phyloP scores from a whole-genome alignment of 1,140 invertebrate species.

The Drosophila ercepeae region DNA sequence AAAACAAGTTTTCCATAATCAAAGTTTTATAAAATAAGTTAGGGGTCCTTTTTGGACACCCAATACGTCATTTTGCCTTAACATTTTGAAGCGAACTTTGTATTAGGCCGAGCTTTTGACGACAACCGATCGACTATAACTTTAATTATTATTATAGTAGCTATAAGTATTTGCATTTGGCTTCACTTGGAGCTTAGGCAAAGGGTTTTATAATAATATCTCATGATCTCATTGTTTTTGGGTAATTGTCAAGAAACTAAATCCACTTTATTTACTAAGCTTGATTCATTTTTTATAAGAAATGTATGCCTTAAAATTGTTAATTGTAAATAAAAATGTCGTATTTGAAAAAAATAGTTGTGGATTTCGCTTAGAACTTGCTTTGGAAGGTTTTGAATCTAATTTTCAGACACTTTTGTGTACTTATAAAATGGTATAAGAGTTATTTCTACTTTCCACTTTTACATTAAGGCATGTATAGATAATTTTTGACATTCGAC shows the following conservation, averaged over 20 bases:
- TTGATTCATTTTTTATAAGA: conserved; percentile 53
- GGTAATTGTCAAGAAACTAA: conserved; percentile 38
- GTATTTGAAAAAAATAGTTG: conserved; percentile 47
- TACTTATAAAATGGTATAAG: not conserved
- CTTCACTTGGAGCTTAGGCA: conserved; percentile 10
- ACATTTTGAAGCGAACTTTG: conserved; percentile 38
- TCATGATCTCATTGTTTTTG: conserved; percentile 33
- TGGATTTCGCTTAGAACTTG: not conserved
- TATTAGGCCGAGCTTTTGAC: conserved; percentile 32
- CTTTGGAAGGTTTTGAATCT: too few species aligned
- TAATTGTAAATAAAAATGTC: conserved; percentile 74
- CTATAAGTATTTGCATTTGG: conserved; percentile 20
- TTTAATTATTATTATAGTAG: conserved; percentile 35
- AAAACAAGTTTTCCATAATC: conserved; percentile 76
- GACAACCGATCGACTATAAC: conserved; percentile 26
- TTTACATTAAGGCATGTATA: not conserved
- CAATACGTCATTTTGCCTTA: conserved; percentile 42
- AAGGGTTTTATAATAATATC: conserved; percentile 30
- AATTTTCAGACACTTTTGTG: too few species aligned
- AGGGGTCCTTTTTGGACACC: conserved; percentile 55
- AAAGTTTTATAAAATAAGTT: conserved; percentile 53
- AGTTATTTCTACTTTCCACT: too few species aligned
- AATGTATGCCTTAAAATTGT: conserved; percentile 61
- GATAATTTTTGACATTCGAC: not conserved
- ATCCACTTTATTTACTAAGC: conserved; percentile 46